Evolutionary conservation across 2,888 invertebrate species (phyloP).

Genomic region (Troides helena): DNA sequence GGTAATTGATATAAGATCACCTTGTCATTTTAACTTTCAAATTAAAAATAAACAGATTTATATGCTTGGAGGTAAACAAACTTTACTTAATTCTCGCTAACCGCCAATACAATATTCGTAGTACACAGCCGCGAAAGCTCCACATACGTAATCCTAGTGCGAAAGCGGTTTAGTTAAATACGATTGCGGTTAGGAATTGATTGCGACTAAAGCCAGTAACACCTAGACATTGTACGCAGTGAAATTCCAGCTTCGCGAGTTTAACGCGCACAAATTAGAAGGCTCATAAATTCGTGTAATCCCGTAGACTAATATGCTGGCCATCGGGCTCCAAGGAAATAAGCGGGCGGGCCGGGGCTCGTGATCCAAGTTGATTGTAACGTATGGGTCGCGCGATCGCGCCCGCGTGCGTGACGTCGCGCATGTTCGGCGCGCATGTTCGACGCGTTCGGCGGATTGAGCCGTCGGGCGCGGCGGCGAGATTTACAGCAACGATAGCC

Average conservation of each 20-base stretch:
- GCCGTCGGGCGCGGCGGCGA: conserved; percentile 62
- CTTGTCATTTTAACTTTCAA: conserved; percentile 2
- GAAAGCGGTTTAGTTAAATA: conserved; percentile 11
- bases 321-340: conserved; percentile 47
- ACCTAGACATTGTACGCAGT: conserved; percentile 11
- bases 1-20: not conserved
- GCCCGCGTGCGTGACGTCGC: conserved; percentile 25
- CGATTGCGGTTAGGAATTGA: conserved; percentile 31
- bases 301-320: conserved; percentile 45
- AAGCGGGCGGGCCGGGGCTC: conserved; percentile 34
- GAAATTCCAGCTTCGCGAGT: conserved; percentile 31
- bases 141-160: conserved; percentile 14
- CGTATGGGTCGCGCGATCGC: conserved; percentile 43
- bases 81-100: not conserved
- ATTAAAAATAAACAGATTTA: not conserved
- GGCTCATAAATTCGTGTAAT: conserved; percentile 54
- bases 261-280: conserved; percentile 41
- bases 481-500: conserved; percentile 73
- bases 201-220: conserved; percentile 7
- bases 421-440: conserved; percentile 45
- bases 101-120: not conserved
- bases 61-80: not conserved
- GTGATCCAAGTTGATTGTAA: conserved; percentile 57
- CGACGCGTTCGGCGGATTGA: conserved; percentile 70
- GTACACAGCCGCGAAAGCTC: conserved; percentile 1